Conservation (phyloP, 2,797 vertebrate genomes). For the Picus viridis region DNA sequence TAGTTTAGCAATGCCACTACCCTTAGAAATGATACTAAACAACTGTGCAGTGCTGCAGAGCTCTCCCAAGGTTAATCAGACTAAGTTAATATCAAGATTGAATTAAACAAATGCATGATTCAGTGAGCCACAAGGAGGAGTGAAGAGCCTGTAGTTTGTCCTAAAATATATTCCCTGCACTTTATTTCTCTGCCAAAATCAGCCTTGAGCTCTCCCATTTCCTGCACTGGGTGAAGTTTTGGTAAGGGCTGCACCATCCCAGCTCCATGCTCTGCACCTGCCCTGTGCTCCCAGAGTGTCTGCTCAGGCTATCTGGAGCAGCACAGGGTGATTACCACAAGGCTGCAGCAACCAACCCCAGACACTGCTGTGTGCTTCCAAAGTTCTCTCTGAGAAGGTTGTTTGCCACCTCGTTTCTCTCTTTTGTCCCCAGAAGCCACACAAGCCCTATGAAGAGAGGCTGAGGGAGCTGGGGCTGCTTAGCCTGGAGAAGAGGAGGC, state of each 20-base stretch:
- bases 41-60: not conserved
- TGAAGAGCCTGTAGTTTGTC: not conserved
- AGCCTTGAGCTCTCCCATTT: not conserved
- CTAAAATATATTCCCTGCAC: not conserved
- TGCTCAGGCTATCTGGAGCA: not conserved
- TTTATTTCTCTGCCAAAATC: not conserved
- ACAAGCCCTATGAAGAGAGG: too few relatives aligned
- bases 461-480: too few relatives aligned
- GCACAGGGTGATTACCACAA: not conserved
- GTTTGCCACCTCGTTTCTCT: not conserved
- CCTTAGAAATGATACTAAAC: not conserved
- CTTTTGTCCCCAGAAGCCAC: not conserved
- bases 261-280: not conserved
- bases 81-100: not conserved
- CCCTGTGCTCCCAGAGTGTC: not conserved
- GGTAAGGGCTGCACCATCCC: not conserved
- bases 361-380: not conserved
- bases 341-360: conserved; percentile 2
- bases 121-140: not conserved
- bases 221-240: not conserved
- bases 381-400: not conserved
- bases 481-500: too few relatives aligned
- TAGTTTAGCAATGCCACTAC: not conserved
- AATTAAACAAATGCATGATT: not conserved
- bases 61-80: not conserved